Conservation (phyloP, 2,113 vertebrate species). For the Phoenicopterus ruber region DNA sequence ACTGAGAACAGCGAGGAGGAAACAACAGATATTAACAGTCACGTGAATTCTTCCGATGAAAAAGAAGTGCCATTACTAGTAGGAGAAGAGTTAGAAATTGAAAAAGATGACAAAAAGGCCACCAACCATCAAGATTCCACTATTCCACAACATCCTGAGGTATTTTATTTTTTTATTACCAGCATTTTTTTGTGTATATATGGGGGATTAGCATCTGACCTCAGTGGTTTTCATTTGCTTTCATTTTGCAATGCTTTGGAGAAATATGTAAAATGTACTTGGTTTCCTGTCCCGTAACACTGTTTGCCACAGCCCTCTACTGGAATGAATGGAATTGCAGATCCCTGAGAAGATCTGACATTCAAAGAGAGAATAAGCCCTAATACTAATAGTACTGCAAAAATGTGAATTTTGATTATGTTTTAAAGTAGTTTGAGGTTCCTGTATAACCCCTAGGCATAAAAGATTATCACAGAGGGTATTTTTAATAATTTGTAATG, state of each 20-base stretch:
- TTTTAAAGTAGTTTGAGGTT: not conserved
- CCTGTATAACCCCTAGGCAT: not conserved
- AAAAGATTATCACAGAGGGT: not conserved
- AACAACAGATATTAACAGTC: not conserved
- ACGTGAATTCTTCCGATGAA: not conserved
- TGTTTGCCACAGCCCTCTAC: constrained; percentile 54
- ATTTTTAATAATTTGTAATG: not conserved
- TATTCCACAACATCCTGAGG: constrained; percentile 16
- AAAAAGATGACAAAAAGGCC: not conserved
- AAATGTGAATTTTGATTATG: not conserved
- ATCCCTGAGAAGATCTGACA: not conserved
- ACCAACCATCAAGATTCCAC: not conserved
- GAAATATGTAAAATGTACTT: not conserved
- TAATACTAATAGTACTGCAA: not conserved
- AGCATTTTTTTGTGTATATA: not conserved
- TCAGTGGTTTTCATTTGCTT: not conserved
- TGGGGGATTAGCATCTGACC: not conserved
- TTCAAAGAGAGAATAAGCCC: not conserved
- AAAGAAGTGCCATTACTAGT: not conserved
- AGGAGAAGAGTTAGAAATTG: not conserved
- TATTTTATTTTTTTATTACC: not conserved
- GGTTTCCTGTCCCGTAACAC: not conserved
- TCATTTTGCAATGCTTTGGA: not conserved
- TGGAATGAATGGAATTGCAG: constrained; percentile 31
- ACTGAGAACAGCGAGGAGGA: not conserved